Percentiles rank a stretch among this genome's conserved stretches.
phyloP scores from a whole-genome alignment of 2,888 invertebrate genomes.

The Lithosia quadra region DNA sequence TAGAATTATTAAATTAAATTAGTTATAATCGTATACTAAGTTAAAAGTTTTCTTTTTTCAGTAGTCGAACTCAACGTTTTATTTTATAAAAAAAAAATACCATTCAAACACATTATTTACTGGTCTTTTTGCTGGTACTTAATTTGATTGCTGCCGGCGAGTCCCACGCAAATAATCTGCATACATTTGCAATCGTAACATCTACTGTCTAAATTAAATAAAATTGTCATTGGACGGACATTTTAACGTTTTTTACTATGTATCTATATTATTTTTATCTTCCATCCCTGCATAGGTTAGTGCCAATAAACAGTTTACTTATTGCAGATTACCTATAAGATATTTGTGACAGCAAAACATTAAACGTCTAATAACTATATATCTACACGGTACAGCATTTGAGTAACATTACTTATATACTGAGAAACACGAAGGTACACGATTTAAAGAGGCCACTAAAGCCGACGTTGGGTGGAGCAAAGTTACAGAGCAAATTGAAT shows the following conservation, averaged over 20 bases:
- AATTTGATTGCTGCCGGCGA: conserved; percentile 71
- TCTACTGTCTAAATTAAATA: conserved; percentile 61
- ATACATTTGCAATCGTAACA: conserved; percentile 72
- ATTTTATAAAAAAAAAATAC: conserved; percentile 16
- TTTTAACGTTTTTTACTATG: conserved; percentile 37
- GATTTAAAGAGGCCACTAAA: too few relatives aligned
- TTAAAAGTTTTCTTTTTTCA: not conserved
- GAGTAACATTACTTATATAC: too few relatives aligned
- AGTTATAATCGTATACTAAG: too few relatives aligned
- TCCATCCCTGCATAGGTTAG: not conserved
- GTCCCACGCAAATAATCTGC: conserved; percentile 75
- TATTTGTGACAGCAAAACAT: too few relatives aligned
- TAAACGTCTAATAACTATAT: too few relatives aligned
- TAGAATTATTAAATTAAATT: too few relatives aligned
- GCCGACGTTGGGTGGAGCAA: too few relatives aligned
- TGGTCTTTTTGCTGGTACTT: conserved; percentile 66
- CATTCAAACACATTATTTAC: conserved; percentile 65
- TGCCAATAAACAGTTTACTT: conserved; percentile 32
- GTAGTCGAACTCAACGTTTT: not conserved
- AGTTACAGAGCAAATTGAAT: too few relatives aligned
- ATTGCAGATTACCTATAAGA: too few relatives aligned
- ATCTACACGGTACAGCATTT: too few relatives aligned
- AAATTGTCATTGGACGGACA: conserved; percentile 54
- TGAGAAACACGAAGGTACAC: too few relatives aligned
- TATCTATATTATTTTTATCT: conserved; percentile 19